Conservation (phyloP, 2,797 vertebrate genomes). For the Propithecus deckenii region DNA sequence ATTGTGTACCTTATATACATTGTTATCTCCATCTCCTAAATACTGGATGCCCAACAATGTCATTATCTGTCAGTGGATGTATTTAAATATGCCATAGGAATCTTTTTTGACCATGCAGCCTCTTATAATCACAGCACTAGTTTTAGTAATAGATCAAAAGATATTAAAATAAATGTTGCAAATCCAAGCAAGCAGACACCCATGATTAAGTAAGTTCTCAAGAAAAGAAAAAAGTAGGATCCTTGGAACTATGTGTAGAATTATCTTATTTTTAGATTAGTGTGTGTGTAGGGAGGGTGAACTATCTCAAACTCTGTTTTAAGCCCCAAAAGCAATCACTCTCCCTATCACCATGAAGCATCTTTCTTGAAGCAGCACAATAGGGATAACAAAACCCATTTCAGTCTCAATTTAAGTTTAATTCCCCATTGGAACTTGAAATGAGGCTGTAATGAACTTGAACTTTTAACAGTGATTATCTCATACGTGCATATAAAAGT, state of each 20-base stretch:
- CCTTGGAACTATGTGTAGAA: conserved; percentile 14
- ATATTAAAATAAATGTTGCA: background rate
- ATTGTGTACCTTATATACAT: background rate
- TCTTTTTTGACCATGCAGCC: background rate
- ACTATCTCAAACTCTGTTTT: conserved; percentile 24
- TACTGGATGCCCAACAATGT: background rate
- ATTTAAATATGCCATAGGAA: conserved; percentile 2
- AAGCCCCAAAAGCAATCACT: conserved; percentile 54
- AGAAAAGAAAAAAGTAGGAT: background rate
- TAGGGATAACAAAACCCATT: conserved; percentile 74
- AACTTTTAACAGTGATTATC: conserved; percentile 60
- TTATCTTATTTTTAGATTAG: conserved; percentile 25
- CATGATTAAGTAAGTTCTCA: background rate
- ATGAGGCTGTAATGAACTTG: conserved; percentile 76
- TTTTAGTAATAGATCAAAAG: background rate
- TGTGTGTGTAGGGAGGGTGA: background rate
- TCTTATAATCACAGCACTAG: background rate
- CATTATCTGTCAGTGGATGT: background rate
- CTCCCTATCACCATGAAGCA: conserved; percentile 17
- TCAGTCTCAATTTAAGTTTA: conserved; percentile 73
- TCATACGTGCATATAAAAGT: conserved; percentile 3
- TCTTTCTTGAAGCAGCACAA: conserved; percentile 43
- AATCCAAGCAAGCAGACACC: background rate
- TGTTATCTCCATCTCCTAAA: background rate
- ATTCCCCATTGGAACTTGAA: conserved; percentile 74